These are phyloP conservation scores for Loripinus fragilis DNA, from an alignment of 2,888 invertebrate genomes.

Conservation along the genomic window DNA sequence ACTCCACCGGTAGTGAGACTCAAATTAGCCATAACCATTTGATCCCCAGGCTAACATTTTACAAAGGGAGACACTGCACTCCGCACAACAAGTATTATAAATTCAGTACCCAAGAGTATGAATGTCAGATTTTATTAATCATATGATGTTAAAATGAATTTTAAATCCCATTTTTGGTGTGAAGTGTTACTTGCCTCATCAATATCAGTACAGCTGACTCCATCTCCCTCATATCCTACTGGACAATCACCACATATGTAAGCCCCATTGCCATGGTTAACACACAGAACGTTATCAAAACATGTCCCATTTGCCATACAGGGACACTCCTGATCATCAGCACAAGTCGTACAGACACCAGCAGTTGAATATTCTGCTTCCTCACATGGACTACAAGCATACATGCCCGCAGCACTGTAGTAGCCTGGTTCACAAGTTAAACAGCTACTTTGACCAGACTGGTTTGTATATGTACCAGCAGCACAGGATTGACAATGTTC, in stretches of 20 bases:
- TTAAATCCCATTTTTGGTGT: too few species aligned
- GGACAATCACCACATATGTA: slow-evolving; percentile 69
- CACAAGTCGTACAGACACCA: slow-evolving; percentile 62
- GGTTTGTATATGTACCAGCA: slow-evolving; percentile 71
- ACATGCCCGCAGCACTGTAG: slow-evolving; percentile 66
- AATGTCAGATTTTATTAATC: too few species aligned
- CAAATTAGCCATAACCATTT: too few species aligned
- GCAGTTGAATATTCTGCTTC: slow-evolving; percentile 64
- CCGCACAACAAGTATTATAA: too few species aligned
- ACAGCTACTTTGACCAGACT: slow-evolving; percentile 64
- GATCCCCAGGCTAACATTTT: too few species aligned
- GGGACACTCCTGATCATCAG: slow-evolving; percentile 63
- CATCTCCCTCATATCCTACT: slow-evolving; percentile 71
- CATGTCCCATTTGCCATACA: slow-evolving; percentile 65
- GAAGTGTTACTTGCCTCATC: slow-evolving; percentile 72
- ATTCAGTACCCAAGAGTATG: too few species aligned
- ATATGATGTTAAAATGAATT: too few species aligned
- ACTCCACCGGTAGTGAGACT: too few species aligned
- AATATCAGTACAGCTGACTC: slow-evolving; percentile 73
- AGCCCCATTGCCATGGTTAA: slow-evolving; percentile 61
- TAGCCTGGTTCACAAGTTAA: slow-evolving; percentile 67
- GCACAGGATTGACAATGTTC: slow-evolving; percentile 70
- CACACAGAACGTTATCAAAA: slow-evolving; percentile 59
- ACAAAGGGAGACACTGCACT: too few species aligned
- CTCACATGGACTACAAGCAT: slow-evolving; percentile 69